Percentiles rank a stretch among this genome's conserved stretches.
Conservation (phyloP, 1,140 invertebrate species). For the Armadillidium nasatum region DNA sequence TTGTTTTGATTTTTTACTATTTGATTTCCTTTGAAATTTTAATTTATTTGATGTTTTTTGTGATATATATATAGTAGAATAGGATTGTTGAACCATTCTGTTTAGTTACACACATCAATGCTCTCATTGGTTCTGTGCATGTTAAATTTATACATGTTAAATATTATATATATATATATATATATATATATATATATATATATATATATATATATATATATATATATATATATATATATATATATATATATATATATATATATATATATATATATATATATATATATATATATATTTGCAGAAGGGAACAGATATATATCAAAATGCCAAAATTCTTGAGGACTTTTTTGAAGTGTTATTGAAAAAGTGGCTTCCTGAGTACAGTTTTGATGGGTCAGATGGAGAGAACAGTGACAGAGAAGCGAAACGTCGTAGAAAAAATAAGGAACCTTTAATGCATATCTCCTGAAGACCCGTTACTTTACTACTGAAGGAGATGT, state of each 20-base stretch:
- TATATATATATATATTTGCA: constrained; percentile 49
- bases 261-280: background rate
- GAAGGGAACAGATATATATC: constrained; percentile 75
- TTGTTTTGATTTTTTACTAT: no score
- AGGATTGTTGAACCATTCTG: no score
- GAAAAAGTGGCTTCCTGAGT: constrained; percentile 71
- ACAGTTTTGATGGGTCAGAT: constrained; percentile 47
- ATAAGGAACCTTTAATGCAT: constrained; percentile 16
- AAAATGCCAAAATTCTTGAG: constrained; percentile 75
- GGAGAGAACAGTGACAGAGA: constrained; percentile 33
- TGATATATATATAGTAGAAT: no score
- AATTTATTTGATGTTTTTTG: no score
- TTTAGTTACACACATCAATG: no score
- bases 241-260: background rate
- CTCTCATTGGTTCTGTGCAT: no score
- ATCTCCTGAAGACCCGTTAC: background rate
- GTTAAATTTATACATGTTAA: no score
- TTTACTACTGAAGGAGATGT: no score
- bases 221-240: background rate
- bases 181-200: no score
- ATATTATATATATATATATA: no score
- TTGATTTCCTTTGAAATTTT: no score
- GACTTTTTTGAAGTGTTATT: constrained; percentile 79
- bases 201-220: constrained; percentile 4
- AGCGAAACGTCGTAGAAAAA: constrained; percentile 39